Evolutionary conservation across 2,797 vertebrate species (phyloP), one percentile per base, ranked within the genome.

Genomic region (Dendrocincla tyrannina): DNA sequence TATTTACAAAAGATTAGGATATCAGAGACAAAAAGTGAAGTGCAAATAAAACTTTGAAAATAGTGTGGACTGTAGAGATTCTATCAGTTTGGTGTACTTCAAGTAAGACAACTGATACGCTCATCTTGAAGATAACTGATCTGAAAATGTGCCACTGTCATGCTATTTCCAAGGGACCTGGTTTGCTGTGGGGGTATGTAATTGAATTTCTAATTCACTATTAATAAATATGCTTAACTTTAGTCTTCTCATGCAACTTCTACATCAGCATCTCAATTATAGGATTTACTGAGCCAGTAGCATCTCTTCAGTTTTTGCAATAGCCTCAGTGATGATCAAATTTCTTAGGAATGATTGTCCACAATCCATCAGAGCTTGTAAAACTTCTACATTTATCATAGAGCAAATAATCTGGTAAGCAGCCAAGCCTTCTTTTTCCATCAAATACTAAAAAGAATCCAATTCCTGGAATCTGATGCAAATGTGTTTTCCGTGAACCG

Each of bases 361-460:
- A 87, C 82, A 86, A 28, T 95, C 63, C 88, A 91, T 96, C 62
- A 92, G 90, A 78, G 79, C 88, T 97, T 95, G 81, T 95, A 96
- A 96, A 97, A 95, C 66, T 95, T 97, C 68, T 91, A 86, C 87
- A 79, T 96, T 95, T 96, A 91, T 97, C 81, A 94, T 80, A 85
- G 85, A 93, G 52, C 81, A 95, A 96, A 96, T 96, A 96, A 96
- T 94, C 96, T 96, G 97, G 91, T 94, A 96, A 93, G 93, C 94
- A 97, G 97, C 96, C 96, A 96, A 96, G 76, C 80, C 87, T 96
- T 97, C 95, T 89, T 96, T 92, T 97, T 93, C 93, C 91, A 96
- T 97, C 72, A 82, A 93, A 95, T 78, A 88, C 37, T 67, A 90
- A 92, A 90, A 95, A 87, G 72, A 95, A 79, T 80, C 66, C 39